Evolutionary conservation across 2,113 vertebrate species (phyloP), one percentile per base, ranked within the genome.

Genomic region (Syngnathus typhle): DNA sequence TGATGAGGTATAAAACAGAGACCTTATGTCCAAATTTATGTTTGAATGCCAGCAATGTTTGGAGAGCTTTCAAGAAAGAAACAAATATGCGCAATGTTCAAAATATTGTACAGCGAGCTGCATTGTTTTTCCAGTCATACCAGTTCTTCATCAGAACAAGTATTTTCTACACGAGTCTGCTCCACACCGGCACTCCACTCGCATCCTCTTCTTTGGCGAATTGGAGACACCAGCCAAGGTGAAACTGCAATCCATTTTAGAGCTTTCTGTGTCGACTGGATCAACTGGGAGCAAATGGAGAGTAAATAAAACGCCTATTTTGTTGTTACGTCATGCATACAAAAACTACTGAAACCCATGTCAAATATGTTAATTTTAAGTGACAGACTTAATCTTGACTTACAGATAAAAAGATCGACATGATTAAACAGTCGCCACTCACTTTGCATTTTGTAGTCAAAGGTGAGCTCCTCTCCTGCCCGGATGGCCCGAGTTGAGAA

Each of bases 391-490:
- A 52, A 6, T 7, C 46, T 7, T 16, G 44, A 15, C 18, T 15
- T n/a, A 49, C 18, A 49, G 5, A 44, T 3, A 49, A 43, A 43
- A 13, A 12, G 0, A 43, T 43, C 41, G 9, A 43, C 9, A 32
- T 47, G 23, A 56, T 18, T 64, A 12, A 13, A 18, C 6, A 7
- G 27, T 32, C 27, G 27, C 11, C 21, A 71, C 89, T 87, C 83
- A 95, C 95, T 92, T 73, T 93, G 93, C 93, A 97, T 97, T 84
- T 95, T 96, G 88, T 98, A 98, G 91, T 98, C 95, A 68, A 98
- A 98, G 32, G 95, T 97, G 71, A 96, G 93, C 86, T 97, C 95
- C 82, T 98, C 95, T 4, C 95, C 95, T 1, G 89, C 89, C 1
- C 90, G 90, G 77, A 96, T 95, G 13, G 89, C 73, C 2, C 92